phyloP scores from a whole-genome alignment of 2,888 invertebrate species.

The Nymphalis polychloros region DNA sequence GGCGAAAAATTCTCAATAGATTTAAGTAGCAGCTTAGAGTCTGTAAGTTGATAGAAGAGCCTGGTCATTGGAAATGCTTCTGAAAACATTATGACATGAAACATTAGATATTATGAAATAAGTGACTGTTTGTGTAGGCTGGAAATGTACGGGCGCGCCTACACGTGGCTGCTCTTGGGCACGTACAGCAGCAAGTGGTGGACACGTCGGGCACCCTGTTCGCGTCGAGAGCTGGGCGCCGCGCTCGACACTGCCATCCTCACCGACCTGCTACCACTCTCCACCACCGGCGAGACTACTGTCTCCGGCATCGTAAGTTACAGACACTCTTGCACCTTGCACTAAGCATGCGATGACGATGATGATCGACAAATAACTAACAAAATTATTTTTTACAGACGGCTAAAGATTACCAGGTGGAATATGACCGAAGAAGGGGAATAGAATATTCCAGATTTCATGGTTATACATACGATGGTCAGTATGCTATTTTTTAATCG shows the following conservation, averaged over 20 bases:
- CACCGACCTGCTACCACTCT: slow-evolving; percentile 92
- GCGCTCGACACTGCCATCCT: slow-evolving; percentile 94
- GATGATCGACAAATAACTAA: too few relatives aligned
- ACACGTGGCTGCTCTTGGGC: slow-evolving; percentile 97
- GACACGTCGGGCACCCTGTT: slow-evolving; percentile 84
- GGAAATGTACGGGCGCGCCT: slow-evolving; percentile 94
- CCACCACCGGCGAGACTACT: slow-evolving; percentile 92
- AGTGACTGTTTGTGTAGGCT: slow-evolving; percentile 69
- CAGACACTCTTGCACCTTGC: too few relatives aligned
- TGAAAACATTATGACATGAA: too few relatives aligned
- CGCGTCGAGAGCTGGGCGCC: slow-evolving; percentile 86
- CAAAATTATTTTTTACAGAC: slow-evolving; percentile 82
- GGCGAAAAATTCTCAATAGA: too few relatives aligned
- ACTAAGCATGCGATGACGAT: too few relatives aligned
- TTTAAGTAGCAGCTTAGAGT: too few relatives aligned
- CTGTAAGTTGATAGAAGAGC: too few relatives aligned
- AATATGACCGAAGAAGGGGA: slow-evolving; percentile 91
- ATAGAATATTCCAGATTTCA: slow-evolving; percentile 95
- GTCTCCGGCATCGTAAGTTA: slow-evolving; percentile 92
- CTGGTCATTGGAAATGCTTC: too few relatives aligned
- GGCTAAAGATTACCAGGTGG: slow-evolving; percentile 91
- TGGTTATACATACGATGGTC: slow-evolving; percentile 98
- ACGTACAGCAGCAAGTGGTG: slow-evolving; percentile 92
- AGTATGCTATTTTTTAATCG: slow-evolving; percentile 6
- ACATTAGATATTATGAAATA: too few relatives aligned